Base-by-base conservation (phyloP, 2,888 invertebrate genomes). In the Peribatodes rhomboidaria region DNA sequence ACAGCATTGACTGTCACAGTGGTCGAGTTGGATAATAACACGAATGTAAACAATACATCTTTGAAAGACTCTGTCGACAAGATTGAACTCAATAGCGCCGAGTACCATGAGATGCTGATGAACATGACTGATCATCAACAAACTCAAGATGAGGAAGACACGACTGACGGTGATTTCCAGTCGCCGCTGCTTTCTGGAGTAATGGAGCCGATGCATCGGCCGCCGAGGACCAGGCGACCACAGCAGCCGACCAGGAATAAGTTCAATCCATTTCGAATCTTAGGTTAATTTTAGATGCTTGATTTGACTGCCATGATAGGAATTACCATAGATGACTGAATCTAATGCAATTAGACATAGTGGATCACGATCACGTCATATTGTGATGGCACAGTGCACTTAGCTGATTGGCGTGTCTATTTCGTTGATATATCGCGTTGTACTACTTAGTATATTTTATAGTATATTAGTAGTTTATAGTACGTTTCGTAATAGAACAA, bases 221-320 rank as follows among this genome's bases (percentile, higher is more conserved):
- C 93, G 11, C 86, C 81, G 53, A 79, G 93, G 54, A 88, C 89
- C 35, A 84, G 92, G 65, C 88, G 91, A 78, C 90, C 90, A 18
- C 88, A 87, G 63, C 82, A 82, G 62, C 85, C 81, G 35, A 89
- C 83, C 76, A 81, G 87, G 77, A 92, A 86, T 75, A 92, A 92
- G 82, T 93, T 92, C 67, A 93, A 92, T 69, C 93, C 92, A 64
- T 91, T 93, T 75, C 92, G 92, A 72, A 92, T 93, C 74, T 82
- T 93, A 88, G 93, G 93, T 81, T 93, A 91, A 76, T 69, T 61
- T 65, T 66, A 56, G 60, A 70, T 22, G 61, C 62, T 68, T 75
- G 72, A 67, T 75, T 78, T 73, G 79, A 86, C 85, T 85, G 83
- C 81, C 83, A 83, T 70, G 62, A 72, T 75, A 79, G 74, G 74